Conservation (phyloP, 2,888 invertebrate genomes). For the Fabriciana adippe region DNA sequence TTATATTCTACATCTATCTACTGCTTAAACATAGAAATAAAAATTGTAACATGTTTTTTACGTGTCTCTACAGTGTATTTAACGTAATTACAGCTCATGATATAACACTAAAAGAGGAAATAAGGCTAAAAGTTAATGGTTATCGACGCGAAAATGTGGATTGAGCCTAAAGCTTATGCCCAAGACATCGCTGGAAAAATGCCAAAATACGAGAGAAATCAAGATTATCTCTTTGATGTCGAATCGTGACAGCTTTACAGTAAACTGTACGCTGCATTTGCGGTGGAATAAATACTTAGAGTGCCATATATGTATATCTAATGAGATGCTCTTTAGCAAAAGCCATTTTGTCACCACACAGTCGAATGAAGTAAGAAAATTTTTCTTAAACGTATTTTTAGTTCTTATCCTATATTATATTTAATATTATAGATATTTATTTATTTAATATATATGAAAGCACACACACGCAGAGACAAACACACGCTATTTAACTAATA, state of each 20-base stretch:
- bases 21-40: neutral
- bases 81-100: neutral
- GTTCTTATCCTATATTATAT: too few species aligned
- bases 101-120: neutral
- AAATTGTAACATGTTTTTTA: too few species aligned
- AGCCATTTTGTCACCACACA: too few species aligned
- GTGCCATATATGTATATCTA: neutral
- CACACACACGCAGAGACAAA: too few species aligned
- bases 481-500: too few species aligned
- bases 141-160: neutral
- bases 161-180: constrained; percentile 39
- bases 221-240: constrained; percentile 42
- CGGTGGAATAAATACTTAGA: constrained; percentile 18
- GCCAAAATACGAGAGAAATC: constrained; percentile 59
- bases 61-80: too few species aligned
- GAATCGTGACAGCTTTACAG: constrained; percentile 16
- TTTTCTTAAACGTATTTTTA: too few species aligned
- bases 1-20: too few species aligned
- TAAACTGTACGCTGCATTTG: constrained; percentile 21
- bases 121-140: neutral
- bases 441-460: too few species aligned
- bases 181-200: constrained; percentile 48
- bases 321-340: too few species aligned
- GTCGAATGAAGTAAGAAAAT: too few species aligned
- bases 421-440: too few species aligned